Percentiles rank a stretch among this genome's conserved stretches.
Evolutionary conservation across 1,140 invertebrate species (phyloP).

Genomic region (Trachelipus rathkii): DNA sequence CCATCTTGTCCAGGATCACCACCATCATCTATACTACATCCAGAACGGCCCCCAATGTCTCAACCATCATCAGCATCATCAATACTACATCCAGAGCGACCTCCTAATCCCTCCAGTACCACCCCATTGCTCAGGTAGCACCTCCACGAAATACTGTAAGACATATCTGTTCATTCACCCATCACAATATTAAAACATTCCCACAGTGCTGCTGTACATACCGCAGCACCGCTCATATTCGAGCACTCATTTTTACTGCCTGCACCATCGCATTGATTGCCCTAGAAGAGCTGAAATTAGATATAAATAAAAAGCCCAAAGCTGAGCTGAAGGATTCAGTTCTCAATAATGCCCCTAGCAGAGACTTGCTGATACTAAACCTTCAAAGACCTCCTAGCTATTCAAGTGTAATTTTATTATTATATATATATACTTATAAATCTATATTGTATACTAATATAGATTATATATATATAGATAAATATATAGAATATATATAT

Average conservation of each 20-base stretch:
- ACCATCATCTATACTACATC: not conserved
- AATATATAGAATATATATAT: no score
- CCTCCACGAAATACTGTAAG: not conserved
- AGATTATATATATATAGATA: no score
- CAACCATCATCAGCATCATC: no score
- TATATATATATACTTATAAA: no score
- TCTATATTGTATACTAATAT: no score
- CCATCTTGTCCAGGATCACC: no score
- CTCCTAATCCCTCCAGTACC: not conserved
- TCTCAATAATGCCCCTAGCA: not conserved
- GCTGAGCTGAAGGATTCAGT: not conserved
- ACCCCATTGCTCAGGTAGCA: not conserved
- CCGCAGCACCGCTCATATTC: not conserved
- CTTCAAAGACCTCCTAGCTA: not conserved
- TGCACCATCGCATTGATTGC: not conserved
- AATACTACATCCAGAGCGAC: no score
- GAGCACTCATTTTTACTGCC: not conserved
- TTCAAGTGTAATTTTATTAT: constrained; percentile 8
- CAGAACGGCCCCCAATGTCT: no score
- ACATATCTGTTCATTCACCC: not conserved
- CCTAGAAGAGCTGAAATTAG: not conserved
- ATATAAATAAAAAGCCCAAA: constrained; percentile 9
- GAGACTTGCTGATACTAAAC: not conserved
- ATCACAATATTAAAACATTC: not conserved
- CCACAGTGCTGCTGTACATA: not conserved